Percentiles rank a stretch among this genome's conserved stretches.
phyloP scores from a whole-genome alignment of 2,113 vertebrate species.

The Gavialis gangeticus region DNA sequence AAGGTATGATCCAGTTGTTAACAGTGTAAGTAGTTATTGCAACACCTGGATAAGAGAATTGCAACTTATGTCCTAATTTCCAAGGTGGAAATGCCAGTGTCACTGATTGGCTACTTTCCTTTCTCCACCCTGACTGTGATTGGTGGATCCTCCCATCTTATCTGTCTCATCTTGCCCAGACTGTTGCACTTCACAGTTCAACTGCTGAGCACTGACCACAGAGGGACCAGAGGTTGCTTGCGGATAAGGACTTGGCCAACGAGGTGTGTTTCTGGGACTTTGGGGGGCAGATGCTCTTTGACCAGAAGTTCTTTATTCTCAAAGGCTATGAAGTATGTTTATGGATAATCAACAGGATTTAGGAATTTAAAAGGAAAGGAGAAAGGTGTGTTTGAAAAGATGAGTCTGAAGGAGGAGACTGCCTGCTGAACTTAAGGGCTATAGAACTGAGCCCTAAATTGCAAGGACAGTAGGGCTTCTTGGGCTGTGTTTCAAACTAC shows the following conservation, averaged over 20 bases:
- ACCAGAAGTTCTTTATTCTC: neutral
- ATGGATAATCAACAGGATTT: neutral
- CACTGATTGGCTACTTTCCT: neutral
- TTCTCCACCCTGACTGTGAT: conserved; percentile 6
- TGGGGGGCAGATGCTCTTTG: neutral
- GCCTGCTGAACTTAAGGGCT: neutral
- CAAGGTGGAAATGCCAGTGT: neutral
- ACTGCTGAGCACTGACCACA: conserved; percentile 26
- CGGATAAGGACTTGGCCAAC: neutral
- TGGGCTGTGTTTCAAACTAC: conserved; percentile 8
- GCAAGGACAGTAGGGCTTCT: neutral
- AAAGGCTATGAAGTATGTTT: neutral
- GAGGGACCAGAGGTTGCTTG: conserved; percentile 43
- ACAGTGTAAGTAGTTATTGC: conserved; percentile 16
- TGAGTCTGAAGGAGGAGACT: neutral
- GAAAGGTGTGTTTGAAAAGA: neutral
- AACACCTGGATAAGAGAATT: conserved; percentile 40
- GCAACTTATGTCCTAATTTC: conserved; percentile 63
- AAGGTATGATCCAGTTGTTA: conserved; percentile 50
- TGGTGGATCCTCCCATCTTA: neutral
- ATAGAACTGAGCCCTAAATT: neutral
- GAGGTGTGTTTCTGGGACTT: conserved; percentile 69
- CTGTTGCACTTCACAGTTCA: neutral
- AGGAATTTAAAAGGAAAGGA: neutral
- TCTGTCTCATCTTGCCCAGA: conserved; percentile 51